These are phyloP conservation scores for Acanthurus leucopareius DNA, from an alignment of 2,797 vertebrate genomes.

Conservation along the genomic window DNA sequence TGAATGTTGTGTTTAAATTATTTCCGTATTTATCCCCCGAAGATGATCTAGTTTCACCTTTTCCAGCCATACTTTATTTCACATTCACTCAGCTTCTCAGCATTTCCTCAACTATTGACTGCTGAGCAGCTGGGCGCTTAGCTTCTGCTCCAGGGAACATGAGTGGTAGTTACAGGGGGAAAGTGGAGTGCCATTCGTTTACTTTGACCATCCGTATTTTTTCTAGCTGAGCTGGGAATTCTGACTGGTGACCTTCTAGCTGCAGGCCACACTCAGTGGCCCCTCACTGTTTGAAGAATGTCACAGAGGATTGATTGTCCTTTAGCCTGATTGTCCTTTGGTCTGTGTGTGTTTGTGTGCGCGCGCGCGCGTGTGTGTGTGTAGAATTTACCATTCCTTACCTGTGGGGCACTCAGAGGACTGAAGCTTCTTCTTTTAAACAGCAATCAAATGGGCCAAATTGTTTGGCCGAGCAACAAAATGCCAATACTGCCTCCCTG, in stretches of 20 bases:
- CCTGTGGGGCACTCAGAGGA: conserved; percentile 21
- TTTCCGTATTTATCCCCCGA: background rate
- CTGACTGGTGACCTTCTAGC: conserved; percentile 48
- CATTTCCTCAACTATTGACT: conserved; percentile 28
- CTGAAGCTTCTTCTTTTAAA: conserved; percentile 2
- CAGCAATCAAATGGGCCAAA: conserved; percentile 1
- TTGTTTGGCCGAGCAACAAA: background rate
- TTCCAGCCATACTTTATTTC: background rate
- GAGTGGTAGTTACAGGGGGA: conserved; percentile 32
- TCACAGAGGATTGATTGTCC: conserved; percentile 48
- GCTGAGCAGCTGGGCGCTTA: conserved; percentile 29
- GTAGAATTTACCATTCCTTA: conserved; percentile 8
- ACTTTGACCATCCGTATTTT: conserved; percentile 39
- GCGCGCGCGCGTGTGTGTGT: conserved; percentile 1
- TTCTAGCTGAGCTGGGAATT: conserved; percentile 35
- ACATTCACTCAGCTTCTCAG: background rate
- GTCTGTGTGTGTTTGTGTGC: background rate
- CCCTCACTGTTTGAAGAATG: conserved; percentile 56
- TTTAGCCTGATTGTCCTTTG: background rate
- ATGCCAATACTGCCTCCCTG: background rate
- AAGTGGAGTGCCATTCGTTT: conserved; percentile 41
- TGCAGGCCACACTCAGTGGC: conserved; percentile 36
- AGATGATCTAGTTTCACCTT: background rate
- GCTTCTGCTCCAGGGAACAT: conserved; percentile 35
- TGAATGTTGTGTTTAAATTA: background rate